Conservation (phyloP, 2,888 invertebrate genomes). For the Alloscopus bannaensis region DNA sequence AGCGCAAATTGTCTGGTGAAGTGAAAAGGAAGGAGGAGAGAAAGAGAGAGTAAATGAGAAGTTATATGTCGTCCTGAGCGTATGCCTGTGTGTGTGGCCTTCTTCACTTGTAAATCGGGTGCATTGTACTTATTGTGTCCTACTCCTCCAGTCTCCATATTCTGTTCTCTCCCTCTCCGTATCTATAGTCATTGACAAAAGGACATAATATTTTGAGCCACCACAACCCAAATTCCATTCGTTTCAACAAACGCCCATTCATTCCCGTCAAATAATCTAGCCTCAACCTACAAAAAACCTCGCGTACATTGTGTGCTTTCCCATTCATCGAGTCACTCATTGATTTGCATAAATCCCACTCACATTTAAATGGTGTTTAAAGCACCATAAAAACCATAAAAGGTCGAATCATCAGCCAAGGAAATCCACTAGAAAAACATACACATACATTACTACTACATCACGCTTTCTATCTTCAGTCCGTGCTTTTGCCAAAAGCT, state of each 20-base stretch:
- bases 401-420: slow-evolving; percentile 14
- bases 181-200: slow-evolving; percentile 22
- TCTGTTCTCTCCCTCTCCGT: too few relatives aligned
- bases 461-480: too few relatives aligned
- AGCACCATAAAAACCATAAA: slow-evolving; percentile 14
- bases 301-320: not conserved
- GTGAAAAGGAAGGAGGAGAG: not conserved
- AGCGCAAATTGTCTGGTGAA: too few relatives aligned
- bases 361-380: slow-evolving; percentile 20
- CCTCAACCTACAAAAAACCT: too few relatives aligned
- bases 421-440: not conserved
- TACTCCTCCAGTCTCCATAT: too few relatives aligned
- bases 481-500: slow-evolving; percentile 9
- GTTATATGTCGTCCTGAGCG: not conserved
- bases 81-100: not conserved
- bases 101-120: not conserved
- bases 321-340: slow-evolving; percentile 21
- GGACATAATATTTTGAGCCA: slow-evolving; percentile 11
- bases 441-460: too few relatives aligned
- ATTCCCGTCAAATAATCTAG: slow-evolving; percentile 36
- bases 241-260: slow-evolving; percentile 29
- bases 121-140: too few relatives aligned
- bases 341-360: slow-evolving; percentile 46
- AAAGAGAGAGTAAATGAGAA: not conserved
- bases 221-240: slow-evolving; percentile 40